Evolutionary conservation across 2,888 invertebrate genomes (phyloP).

Genomic region (Apotomis betuletana): DNA sequence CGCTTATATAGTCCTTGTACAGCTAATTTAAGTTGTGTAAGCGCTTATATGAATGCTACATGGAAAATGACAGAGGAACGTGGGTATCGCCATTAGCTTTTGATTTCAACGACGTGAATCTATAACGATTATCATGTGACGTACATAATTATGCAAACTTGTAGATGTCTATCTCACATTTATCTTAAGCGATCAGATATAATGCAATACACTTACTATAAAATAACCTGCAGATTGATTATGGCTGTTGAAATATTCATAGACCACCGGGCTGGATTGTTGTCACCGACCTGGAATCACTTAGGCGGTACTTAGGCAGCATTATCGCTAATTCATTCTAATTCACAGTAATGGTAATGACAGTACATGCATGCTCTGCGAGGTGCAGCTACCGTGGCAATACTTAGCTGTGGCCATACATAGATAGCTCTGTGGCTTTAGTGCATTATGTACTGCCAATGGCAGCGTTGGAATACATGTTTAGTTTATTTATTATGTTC

Average conservation of each 20-base stretch:
- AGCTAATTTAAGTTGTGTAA: too few relatives aligned
- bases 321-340: slow-evolving; percentile 63
- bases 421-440: not conserved
- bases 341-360: slow-evolving; percentile 82
- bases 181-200: slow-evolving; percentile 39
- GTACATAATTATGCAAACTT: not conserved
- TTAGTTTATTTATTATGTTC: not conserved
- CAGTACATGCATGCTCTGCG: slow-evolving; percentile 46
- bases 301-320: slow-evolving; percentile 53
- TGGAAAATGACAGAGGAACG: too few relatives aligned
- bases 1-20: too few relatives aligned
- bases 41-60: too few relatives aligned
- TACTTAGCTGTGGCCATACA: slow-evolving; percentile 9
- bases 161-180: slow-evolving; percentile 4
- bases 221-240: slow-evolving; percentile 65
- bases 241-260: slow-evolving; percentile 77
- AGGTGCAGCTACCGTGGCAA: slow-evolving; percentile 6
- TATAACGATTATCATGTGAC: not conserved
- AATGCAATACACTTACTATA: slow-evolving; percentile 49
- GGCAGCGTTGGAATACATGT: not conserved
- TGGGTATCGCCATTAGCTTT: not conserved
- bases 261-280: slow-evolving; percentile 71
- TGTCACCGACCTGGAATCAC: slow-evolving; percentile 76
- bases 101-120: too few relatives aligned
- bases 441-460: not conserved